Evolutionary conservation across 2,113 vertebrate species (phyloP), one percentile per base, ranked within the genome.

Genomic region (Misgurnus mizolepis): DNA sequence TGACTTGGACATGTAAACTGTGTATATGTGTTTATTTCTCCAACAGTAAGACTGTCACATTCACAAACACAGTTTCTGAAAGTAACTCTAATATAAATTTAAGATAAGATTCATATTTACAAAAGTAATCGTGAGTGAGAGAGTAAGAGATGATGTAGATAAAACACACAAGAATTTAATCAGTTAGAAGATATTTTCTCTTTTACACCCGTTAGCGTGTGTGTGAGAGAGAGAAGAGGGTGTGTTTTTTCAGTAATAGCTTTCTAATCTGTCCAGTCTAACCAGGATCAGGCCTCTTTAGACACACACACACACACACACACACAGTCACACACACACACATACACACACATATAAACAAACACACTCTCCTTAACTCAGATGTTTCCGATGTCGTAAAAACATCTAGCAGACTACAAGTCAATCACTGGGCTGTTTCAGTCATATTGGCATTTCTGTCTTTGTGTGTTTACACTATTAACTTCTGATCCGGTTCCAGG

Each of bases 381-480:
- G 27, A 34, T 34, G 27, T 34, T 34, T 34, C 27, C 1, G 27
- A 34, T 34, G 27, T 34, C 3, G 49, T 47, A 58, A 18, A 17
- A 3, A 56, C 55, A 17, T 40, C 40, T 72, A 22, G 53, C 17
- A 39, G 34, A 5, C 1, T 10, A 55, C 8, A 6, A 71, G 49
- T 71, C 50, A 71, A 56, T 71, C 27, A 17, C 68, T 70, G 4
- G 27, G 9, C 15, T 22, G 7, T 41, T 73, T 72, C 27, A 3
- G 27, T 34, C 27, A 34, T 34, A 34, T 34, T 34, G 27, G 27
- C 27, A 3, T 34, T 34, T 34, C 27, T 34, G 27, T 70, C 11
- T 67, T 60, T 40, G 47, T 80, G 68, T 60, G 22, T 74, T 17
- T 41, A n/a, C 39, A 11, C 11, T 66, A 40, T 40, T 55, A 53